phyloP scores from a whole-genome alignment of 2,113 vertebrate species.

The Rynchops niger region DNA sequence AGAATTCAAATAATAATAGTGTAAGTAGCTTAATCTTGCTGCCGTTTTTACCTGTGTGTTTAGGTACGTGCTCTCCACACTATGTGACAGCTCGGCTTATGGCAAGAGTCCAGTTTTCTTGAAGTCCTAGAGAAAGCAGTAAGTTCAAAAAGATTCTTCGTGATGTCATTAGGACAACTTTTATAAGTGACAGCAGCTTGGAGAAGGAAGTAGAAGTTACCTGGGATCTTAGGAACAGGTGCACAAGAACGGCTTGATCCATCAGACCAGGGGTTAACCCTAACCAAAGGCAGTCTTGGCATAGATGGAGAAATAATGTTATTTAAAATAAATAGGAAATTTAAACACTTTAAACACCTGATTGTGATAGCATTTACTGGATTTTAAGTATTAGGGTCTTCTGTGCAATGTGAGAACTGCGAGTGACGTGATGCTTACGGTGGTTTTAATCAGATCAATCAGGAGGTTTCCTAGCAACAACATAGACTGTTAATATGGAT shows the following conservation, averaged over 20 bases:
- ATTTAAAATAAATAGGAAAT: not conserved
- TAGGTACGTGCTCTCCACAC: not conserved
- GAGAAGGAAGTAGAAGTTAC: not conserved
- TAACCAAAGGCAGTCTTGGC: not conserved
- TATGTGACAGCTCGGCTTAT: not conserved
- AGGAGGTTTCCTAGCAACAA: not conserved
- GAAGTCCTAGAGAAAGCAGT: not conserved
- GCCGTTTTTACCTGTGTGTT: not conserved
- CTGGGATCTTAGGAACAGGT: not conserved
- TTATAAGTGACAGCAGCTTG: not conserved
- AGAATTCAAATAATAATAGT: not conserved
- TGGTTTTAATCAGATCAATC: not conserved
- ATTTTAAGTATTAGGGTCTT: not conserved
- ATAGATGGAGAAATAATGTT: not conserved
- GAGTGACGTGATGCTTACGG: not conserved
- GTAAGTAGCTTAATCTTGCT: not conserved
- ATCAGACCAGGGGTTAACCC: not conserved
- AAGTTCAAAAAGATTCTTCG: not conserved
- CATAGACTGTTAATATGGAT: not conserved
- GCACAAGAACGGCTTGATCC: not conserved
- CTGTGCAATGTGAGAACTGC: not conserved
- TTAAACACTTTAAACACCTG: not conserved
- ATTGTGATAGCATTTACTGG: not conserved
- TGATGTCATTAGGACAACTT: not conserved
- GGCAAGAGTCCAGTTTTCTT: not conserved